Percentiles rank a stretch among this genome's conserved stretches.
These are phyloP conservation scores for Tragulus kanchil DNA, from an alignment of 2,113 vertebrate species.

Conservation along the genomic window DNA sequence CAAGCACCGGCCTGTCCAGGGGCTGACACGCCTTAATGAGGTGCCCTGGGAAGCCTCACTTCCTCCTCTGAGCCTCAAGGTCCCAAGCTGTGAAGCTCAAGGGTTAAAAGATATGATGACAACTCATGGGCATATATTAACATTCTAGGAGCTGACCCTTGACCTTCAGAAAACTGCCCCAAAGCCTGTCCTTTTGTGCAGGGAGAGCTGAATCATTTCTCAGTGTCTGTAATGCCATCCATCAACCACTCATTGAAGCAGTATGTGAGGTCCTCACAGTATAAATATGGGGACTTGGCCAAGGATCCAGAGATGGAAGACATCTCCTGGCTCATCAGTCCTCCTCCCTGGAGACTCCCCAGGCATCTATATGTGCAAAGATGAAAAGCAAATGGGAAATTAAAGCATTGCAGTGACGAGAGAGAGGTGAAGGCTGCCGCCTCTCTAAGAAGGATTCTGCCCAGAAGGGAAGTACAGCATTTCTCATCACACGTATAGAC, in stretches of 20 bases:
- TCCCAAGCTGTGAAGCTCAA: neutral
- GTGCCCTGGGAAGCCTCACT: neutral
- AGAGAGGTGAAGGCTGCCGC: neutral
- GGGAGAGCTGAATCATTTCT: neutral
- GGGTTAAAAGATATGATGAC: neutral
- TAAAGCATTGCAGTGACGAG: neutral
- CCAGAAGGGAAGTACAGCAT: neutral
- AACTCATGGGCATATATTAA: neutral
- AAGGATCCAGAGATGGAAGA: neutral
- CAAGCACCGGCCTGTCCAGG: neutral
- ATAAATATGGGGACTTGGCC: neutral
- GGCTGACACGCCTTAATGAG: no score
- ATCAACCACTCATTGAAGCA: neutral
- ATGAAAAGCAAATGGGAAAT: neutral
- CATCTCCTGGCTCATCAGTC: neutral
- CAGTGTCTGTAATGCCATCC: neutral
- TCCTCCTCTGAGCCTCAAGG: neutral
- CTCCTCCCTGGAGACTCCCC: neutral
- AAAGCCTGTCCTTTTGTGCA: neutral
- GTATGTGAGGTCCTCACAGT: neutral
- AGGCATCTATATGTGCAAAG: neutral
- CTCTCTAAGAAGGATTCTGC: neutral
- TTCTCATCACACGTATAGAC: neutral
- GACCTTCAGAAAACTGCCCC: neutral
- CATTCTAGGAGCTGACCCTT: neutral